A percentile compares a stretch with the other conserved stretches of the same genome.
Conservation (phyloP, 2,888 invertebrate genomes). For the Isoperla grammatica region DNA sequence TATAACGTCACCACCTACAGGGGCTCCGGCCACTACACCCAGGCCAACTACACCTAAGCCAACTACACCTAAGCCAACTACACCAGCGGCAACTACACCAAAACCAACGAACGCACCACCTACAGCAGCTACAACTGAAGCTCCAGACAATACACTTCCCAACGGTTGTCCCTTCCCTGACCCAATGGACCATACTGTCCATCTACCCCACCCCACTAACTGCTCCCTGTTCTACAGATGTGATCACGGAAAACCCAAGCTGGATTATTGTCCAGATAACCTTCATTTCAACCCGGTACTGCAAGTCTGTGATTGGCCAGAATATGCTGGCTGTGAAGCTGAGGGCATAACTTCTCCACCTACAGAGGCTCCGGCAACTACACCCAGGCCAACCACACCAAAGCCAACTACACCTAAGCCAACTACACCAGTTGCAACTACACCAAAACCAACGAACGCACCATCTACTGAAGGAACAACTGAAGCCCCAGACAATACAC, state of each 20-base stretch:
- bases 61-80: too few species aligned
- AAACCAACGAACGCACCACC: too few species aligned
- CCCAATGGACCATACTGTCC: constrained; percentile 10
- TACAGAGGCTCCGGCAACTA: too few species aligned
- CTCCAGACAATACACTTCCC: not conserved
- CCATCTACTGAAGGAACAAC: too few species aligned
- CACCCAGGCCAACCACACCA: too few species aligned
- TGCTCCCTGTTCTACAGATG: constrained; percentile 31
- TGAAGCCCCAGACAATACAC: not conserved
- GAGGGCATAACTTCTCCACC: too few species aligned
- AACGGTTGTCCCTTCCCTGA: constrained; percentile 12
- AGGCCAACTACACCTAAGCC: not conserved
- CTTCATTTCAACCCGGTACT: constrained; percentile 33
- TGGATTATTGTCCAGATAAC: constrained; percentile 31
- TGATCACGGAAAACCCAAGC: constrained; percentile 30
- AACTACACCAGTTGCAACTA: too few species aligned
- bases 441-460: too few species aligned
- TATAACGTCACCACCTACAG: too few species aligned
- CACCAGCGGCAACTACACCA: too few species aligned
- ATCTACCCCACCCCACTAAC: constrained; percentile 13
- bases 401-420: too few species aligned
- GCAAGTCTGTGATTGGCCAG: constrained; percentile 33
- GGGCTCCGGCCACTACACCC: constrained; percentile 7
- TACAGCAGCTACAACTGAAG: too few species aligned
- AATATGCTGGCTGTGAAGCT: constrained; percentile 26